phyloP scores from a whole-genome alignment of 2,797 vertebrate species.

The Atherinosoma microstoma region DNA sequence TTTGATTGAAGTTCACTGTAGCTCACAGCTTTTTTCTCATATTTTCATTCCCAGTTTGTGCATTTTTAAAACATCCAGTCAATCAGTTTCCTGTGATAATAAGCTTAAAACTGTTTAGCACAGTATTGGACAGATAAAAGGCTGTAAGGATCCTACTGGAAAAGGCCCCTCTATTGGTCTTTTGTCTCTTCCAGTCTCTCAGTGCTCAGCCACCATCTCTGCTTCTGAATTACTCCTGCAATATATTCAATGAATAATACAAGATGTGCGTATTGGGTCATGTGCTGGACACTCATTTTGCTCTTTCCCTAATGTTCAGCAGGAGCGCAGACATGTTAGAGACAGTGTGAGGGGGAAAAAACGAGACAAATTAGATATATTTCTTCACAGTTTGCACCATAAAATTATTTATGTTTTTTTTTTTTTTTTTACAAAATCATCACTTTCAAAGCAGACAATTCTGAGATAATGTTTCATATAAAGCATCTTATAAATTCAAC shows the following conservation, averaged over 20 bases:
- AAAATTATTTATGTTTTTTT: conserved; percentile 47
- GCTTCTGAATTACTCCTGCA: conserved; percentile 43
- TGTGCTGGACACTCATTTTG: conserved; percentile 56
- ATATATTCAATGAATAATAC: conserved; percentile 69
- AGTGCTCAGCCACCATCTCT: conserved; percentile 49
- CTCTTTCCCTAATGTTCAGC: conserved; percentile 39
- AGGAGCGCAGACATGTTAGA: conserved; percentile 33
- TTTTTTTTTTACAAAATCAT: conserved; percentile 59
- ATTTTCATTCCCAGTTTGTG: conserved; percentile 27
- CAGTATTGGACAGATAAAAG: conserved; percentile 57
- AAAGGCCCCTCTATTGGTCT: conserved; percentile 57
- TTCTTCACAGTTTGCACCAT: conserved; percentile 30
- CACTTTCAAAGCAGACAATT: conserved; percentile 59
- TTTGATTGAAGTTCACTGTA: no score
- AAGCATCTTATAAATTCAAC: conserved; percentile 65
- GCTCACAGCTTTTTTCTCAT: neutral
- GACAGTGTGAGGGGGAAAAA: neutral
- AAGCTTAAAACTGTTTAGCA: conserved; percentile 51
- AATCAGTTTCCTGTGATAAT: conserved; percentile 46
- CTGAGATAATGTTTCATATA: conserved; percentile 61
- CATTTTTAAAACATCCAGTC: conserved; percentile 46
- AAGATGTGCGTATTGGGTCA: conserved; percentile 49
- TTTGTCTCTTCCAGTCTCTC: conserved; percentile 66
- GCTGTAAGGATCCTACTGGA: conserved; percentile 56
- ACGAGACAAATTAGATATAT: conserved; percentile 53